Evolutionary conservation across 2,888 invertebrate genomes (phyloP).

Genomic region (Quadriops clusia): DNA sequence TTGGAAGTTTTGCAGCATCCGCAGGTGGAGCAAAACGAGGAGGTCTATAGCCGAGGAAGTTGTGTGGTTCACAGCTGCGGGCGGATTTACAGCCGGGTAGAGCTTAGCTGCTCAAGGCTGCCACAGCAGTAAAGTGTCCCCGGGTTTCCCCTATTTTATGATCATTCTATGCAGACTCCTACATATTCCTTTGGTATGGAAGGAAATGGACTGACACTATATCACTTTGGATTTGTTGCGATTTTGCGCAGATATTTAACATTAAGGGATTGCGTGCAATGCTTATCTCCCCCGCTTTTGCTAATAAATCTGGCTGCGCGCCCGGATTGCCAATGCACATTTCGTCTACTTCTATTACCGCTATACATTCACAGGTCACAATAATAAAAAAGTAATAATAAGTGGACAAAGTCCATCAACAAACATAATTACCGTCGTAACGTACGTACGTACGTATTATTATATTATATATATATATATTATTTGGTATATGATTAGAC

Average conservation of each 20-base stretch:
- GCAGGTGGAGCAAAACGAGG: slow-evolving; percentile 19
- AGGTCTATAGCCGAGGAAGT: slow-evolving; percentile 13
- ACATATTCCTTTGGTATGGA: slow-evolving; percentile 21
- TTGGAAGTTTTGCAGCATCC: slow-evolving; percentile 14
- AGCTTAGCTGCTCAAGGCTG: slow-evolving; percentile 26
- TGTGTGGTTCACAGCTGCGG: slow-evolving; percentile 22
- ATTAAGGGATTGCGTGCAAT: not conserved
- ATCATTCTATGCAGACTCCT: slow-evolving; percentile 26
- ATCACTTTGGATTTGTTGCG: slow-evolving; percentile 26
- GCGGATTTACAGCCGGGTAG: slow-evolving; percentile 28
- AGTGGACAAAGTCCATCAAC: too few relatives aligned
- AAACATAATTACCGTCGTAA: too few relatives aligned
- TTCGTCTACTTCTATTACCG: too few relatives aligned
- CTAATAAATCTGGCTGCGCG: too few relatives aligned
- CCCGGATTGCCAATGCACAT: too few relatives aligned
- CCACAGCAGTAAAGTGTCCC: slow-evolving; percentile 26
- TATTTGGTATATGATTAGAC: too few relatives aligned
- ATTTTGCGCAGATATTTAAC: slow-evolving; percentile 13
- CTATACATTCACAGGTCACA: too few relatives aligned
- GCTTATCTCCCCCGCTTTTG: too few relatives aligned
- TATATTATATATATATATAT: too few relatives aligned
- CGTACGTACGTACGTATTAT: too few relatives aligned
- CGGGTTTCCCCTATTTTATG: slow-evolving; percentile 25
- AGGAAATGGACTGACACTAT: slow-evolving; percentile 23
- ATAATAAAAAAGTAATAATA: too few relatives aligned